These are phyloP conservation scores for Eolophus roseicapilla DNA, from an alignment of 2,113 vertebrate genomes.

Conservation along the genomic window DNA sequence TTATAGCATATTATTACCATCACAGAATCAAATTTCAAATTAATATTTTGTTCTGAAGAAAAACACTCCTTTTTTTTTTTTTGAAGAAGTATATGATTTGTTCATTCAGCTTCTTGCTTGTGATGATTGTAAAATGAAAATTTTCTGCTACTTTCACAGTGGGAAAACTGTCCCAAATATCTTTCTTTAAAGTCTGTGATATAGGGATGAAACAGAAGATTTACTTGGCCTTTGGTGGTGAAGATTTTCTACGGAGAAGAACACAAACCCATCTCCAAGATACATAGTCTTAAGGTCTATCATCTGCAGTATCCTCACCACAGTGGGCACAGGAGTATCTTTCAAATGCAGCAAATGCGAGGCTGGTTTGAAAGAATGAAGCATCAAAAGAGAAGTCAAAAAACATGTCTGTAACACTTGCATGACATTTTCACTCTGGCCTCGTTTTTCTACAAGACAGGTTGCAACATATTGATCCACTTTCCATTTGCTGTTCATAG, in stretches of 20 bases:
- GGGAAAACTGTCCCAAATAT: not conserved
- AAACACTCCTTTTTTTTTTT: not conserved
- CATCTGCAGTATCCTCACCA: not conserved
- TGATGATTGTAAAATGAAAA: not conserved
- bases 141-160: not conserved
- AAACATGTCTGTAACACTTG: not conserved
- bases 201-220: not conserved
- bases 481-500: not conserved
- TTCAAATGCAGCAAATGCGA: not conserved
- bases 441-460: not conserved
- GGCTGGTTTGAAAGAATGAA: not conserved
- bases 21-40: slow-evolving; percentile 53
- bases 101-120: not conserved
- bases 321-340: not conserved
- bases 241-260: not conserved
- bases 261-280: not conserved
- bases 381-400: not conserved
- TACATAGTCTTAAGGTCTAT: not conserved
- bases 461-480: not conserved
- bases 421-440: not conserved
- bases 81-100: not conserved
- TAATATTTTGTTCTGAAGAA: slow-evolving; percentile 49
- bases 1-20: slow-evolving; percentile 55
- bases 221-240: not conserved
- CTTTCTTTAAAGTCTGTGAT: not conserved